Evolutionary conservation across 2,888 invertebrate species (phyloP).

Genomic region (Thera britannica): DNA sequence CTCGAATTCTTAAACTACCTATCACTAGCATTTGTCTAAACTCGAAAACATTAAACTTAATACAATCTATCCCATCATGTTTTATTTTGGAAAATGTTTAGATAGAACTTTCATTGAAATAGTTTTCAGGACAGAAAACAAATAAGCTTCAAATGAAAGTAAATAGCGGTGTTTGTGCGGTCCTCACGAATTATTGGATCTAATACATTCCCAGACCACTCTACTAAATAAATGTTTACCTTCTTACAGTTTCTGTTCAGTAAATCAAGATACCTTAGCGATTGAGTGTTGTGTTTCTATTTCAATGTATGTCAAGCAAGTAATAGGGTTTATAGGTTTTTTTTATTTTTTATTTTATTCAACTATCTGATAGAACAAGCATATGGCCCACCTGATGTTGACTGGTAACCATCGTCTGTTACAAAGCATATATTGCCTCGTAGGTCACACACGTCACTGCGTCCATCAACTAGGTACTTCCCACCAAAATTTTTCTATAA

Average conservation of each 20-base stretch:
- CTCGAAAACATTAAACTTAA: too few species aligned
- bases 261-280: not conserved
- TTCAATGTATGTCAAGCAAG: not conserved
- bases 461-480: too few species aligned
- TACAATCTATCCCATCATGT: too few species aligned
- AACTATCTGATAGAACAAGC: too few species aligned
- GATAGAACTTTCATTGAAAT: constrained; percentile 4
- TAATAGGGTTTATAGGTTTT: too few species aligned
- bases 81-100: not conserved
- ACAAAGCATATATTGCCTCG: too few species aligned
- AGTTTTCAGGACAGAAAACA: constrained; percentile 18
- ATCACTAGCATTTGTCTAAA: too few species aligned
- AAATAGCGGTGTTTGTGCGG: constrained; percentile 26
- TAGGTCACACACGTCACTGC: too few species aligned
- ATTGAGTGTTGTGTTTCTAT: not conserved
- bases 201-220: constrained; percentile 18
- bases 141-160: constrained; percentile 26
- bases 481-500: not conserved
- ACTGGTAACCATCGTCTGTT: too few species aligned
- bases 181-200: constrained; percentile 23
- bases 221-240: constrained; percentile 26
- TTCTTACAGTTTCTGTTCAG: constrained; percentile 20
- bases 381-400: too few species aligned
- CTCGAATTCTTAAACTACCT: too few species aligned
- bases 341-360: not conserved